Evolutionary conservation across 64 coral and sea anemone genomes (phyloP).

Genomic region (Astreopora myriophthalma): DNA sequence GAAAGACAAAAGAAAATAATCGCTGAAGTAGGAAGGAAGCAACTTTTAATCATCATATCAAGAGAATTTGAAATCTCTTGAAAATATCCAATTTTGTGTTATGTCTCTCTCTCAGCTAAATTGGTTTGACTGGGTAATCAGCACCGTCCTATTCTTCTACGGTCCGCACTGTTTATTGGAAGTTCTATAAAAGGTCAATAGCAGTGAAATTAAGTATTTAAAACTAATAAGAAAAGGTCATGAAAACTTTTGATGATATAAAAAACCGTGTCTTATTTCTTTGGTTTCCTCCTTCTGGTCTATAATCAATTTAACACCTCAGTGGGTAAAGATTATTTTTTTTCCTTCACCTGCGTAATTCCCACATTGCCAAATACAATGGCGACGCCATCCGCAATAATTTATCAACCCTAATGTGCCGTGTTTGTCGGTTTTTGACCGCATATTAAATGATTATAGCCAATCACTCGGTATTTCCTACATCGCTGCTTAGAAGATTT

Average conservation of each 20-base stretch:
- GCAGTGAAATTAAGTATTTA: background rate
- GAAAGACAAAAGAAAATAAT: background rate
- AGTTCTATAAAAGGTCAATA: background rate
- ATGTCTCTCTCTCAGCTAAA: background rate
- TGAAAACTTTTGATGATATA: background rate
- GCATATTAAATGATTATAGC: background rate
- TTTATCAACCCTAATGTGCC: slow-evolving; percentile 3
- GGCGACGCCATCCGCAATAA: background rate
- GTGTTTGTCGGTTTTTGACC: slow-evolving; percentile 12
- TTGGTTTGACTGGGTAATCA: background rate
- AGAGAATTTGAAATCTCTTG: background rate
- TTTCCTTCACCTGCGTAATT: slow-evolving; percentile 10
- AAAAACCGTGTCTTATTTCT: background rate
- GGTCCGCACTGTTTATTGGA: background rate
- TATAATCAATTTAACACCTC: background rate
- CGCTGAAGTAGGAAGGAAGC: background rate
- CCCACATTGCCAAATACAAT: background rate
- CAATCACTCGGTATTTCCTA: background rate
- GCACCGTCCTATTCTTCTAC: background rate
- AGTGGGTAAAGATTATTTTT: background rate
- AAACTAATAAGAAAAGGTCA: background rate
- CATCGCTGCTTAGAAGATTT: background rate
- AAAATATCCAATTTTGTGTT: background rate
- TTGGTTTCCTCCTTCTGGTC: background rate
- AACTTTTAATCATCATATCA: background rate